phyloP scores from a whole-genome alignment of 2,113 vertebrate species.

The Camelus bactrianus region DNA sequence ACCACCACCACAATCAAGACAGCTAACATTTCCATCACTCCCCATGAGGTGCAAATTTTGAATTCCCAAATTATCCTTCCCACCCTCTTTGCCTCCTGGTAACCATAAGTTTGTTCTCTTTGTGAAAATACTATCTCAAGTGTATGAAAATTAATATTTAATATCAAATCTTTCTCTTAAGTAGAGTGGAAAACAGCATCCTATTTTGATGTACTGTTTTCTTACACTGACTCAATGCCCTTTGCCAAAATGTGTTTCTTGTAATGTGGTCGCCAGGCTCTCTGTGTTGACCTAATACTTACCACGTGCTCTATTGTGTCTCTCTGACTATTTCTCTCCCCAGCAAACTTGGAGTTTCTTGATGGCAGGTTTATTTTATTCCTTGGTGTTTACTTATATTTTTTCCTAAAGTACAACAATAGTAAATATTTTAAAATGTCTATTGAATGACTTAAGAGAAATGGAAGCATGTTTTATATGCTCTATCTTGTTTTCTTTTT shows the following conservation, averaged over 20 bases:
- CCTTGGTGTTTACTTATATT: neutral
- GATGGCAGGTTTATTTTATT: neutral
- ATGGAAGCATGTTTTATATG: neutral
- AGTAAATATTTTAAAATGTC: neutral
- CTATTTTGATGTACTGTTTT: neutral
- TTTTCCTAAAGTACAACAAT: neutral
- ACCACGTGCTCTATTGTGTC: neutral
- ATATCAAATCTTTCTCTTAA: neutral
- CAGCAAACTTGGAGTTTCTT: neutral
- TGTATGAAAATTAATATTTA: neutral
- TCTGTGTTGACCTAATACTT: rapidly evolving
- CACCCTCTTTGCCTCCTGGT: no score
- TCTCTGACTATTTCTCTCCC: neutral
- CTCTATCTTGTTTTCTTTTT: neutral
- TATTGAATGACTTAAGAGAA: neutral
- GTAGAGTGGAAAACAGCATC: neutral
- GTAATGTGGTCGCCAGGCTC: no score
- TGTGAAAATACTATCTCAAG: neutral
- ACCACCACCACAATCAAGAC: no score
- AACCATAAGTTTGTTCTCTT: no score
- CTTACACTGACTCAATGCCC: neutral
- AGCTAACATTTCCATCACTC: no score
- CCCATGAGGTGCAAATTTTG: no score
- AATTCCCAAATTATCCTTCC: no score
- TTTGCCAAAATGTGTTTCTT: neutral